Evolutionary conservation across 2,113 vertebrate species (phyloP).

Genomic region (Clupea harengus): DNA sequence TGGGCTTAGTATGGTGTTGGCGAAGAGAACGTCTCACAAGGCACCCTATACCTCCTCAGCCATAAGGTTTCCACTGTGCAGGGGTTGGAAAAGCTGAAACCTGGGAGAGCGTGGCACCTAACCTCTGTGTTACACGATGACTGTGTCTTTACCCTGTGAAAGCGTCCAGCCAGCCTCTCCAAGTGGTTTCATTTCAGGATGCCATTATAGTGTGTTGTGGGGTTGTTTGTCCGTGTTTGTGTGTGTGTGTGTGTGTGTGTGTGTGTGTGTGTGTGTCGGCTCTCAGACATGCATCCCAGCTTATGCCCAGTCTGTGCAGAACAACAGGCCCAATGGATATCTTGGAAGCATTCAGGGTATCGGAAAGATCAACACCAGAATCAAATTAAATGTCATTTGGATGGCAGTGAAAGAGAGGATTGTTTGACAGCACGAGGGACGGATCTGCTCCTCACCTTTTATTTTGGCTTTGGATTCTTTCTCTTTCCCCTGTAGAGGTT

Average conservation of each 20-base stretch:
- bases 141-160: constrained; percentile 66
- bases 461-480: constrained; percentile 68
- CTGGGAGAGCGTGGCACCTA: constrained; percentile 43
- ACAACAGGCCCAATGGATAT: constrained; percentile 65
- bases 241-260: constrained; percentile 37
- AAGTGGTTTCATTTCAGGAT: constrained; percentile 77
- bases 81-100: constrained; percentile 28
- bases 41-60: background rate
- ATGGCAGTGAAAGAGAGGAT: constrained; percentile 74
- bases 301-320: constrained; percentile 61
- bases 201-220: constrained; percentile 60
- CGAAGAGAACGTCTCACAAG: background rate
- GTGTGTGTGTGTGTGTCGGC: constrained; percentile 60
- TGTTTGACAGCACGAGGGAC: constrained; percentile 73
- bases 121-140: constrained; percentile 69
- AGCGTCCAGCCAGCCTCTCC: constrained; percentile 58
- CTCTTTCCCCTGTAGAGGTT: constrained; percentile 50
- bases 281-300: constrained; percentile 66
- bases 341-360: constrained; percentile 73
- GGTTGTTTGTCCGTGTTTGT: constrained; percentile 37
- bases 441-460: constrained; percentile 75
- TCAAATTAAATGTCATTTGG: constrained; percentile 81
- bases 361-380: constrained; percentile 73
- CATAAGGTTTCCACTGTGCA: constrained; percentile 35
- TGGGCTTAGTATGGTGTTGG: background rate